Conservation (phyloP, 2,797 vertebrate species). For the Todus mexicanus region DNA sequence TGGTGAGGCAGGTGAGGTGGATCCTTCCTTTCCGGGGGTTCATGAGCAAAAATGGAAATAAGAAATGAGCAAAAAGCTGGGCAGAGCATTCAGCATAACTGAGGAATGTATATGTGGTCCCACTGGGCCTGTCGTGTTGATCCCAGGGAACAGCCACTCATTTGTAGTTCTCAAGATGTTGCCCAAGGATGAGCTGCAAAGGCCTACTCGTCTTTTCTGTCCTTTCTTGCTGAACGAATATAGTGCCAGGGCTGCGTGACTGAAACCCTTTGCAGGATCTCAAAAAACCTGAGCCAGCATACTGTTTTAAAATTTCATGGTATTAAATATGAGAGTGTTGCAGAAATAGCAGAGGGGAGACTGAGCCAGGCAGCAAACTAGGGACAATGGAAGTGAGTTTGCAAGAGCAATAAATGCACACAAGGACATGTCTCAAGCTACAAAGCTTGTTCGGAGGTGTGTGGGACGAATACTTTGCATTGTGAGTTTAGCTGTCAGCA, state of each 20-base stretch:
- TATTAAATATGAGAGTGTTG: constrained; percentile 16
- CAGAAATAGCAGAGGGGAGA: constrained; percentile 40
- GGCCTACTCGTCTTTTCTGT: not conserved
- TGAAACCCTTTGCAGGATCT: not conserved
- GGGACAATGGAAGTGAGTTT: not conserved
- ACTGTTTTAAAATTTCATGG: constrained; percentile 47
- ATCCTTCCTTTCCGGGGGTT: not conserved
- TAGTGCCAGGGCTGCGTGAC: not conserved
- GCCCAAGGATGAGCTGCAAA: not conserved
- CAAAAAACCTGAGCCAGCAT: constrained; percentile 34
- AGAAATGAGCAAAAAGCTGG: not conserved
- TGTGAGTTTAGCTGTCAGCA: not conserved
- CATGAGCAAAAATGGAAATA: not conserved
- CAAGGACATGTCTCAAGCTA: not conserved
- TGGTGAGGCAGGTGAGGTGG: not conserved
- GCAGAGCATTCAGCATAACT: not conserved
- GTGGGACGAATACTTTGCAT: fast-evolving
- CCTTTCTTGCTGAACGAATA: not conserved
- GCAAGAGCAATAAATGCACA: not conserved
- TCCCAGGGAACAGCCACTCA: fast-evolving
- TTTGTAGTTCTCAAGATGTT: not conserved
- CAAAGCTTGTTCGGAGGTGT: not conserved
- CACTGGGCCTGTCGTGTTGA: not conserved
- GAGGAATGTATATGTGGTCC: not conserved
- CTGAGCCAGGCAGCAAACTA: not conserved